These are phyloP conservation scores for Xestia xanthographa DNA, from an alignment of 2,888 invertebrate genomes.

Conservation along the genomic window DNA sequence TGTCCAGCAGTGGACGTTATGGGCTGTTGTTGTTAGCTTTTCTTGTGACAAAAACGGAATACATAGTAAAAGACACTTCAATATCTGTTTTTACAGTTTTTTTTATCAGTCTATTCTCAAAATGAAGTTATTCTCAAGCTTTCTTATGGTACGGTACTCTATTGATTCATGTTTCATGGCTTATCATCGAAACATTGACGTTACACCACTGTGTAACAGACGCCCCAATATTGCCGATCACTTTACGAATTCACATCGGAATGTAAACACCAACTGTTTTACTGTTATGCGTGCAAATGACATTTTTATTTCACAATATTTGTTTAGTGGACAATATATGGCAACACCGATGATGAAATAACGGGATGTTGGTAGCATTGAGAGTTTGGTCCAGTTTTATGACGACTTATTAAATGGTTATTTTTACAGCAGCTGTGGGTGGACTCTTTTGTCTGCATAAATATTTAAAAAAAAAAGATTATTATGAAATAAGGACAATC, in stretches of 20 bases:
- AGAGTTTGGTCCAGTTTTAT: constrained; percentile 30
- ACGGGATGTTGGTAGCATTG: constrained; percentile 49
- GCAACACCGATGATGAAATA: constrained; percentile 53
- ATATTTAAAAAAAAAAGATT: background rate
- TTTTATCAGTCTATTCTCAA: background rate
- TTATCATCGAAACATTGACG: background rate
- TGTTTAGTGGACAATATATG: constrained; percentile 59
- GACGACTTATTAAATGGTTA: constrained; percentile 10
- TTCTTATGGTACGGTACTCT: background rate
- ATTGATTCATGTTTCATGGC: background rate
- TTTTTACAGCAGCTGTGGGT: background rate
- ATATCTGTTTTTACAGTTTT: too few species aligned
- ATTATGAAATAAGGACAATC: background rate
- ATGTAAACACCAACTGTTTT: constrained; percentile 71
- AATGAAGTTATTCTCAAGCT: background rate
- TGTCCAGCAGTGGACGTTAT: too few species aligned
- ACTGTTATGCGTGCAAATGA: constrained; percentile 58
- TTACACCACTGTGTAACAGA: constrained; percentile 65
- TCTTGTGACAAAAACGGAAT: too few species aligned
- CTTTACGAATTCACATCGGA: constrained; percentile 73
- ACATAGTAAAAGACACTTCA: too few species aligned
- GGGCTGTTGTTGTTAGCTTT: too few species aligned
- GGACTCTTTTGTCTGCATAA: background rate
- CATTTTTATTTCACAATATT: constrained; percentile 70
- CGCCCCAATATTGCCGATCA: constrained; percentile 51